Evolutionary conservation across 2,113 vertebrate species (phyloP).

Genomic region (Butorides virescens): DNA sequence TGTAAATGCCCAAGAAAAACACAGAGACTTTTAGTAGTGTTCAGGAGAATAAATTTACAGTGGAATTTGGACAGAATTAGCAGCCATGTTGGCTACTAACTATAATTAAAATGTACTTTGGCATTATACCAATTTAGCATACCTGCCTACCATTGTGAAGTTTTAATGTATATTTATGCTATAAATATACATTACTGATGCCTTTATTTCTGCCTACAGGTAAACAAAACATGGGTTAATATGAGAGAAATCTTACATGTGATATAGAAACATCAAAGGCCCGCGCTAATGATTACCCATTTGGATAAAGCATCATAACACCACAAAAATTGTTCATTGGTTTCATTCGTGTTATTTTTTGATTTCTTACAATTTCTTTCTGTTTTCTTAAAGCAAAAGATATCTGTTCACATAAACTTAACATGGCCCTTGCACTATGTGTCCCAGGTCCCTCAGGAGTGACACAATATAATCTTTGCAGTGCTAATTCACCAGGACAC

Average conservation of each 20-base stretch:
- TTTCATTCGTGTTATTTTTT: background rate
- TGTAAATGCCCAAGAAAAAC: background rate
- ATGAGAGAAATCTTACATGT: background rate
- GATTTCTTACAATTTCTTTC: background rate
- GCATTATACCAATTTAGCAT: background rate
- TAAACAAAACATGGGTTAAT: background rate
- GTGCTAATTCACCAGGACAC: background rate
- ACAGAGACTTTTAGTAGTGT: background rate
- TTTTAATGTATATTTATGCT: background rate
- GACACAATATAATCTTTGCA: background rate
- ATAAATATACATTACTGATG: background rate
- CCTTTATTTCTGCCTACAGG: background rate
- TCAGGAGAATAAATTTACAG: background rate
- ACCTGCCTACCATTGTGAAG: background rate
- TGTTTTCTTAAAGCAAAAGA: background rate
- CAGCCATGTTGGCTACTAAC: background rate
- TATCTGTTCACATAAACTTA: background rate
- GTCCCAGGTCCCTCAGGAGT: background rate
- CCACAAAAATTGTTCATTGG: background rate
- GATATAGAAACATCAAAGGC: background rate
- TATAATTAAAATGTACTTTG: background rate
- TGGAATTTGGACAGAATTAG: background rate
- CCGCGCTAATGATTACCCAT: background rate
- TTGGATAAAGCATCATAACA: background rate
- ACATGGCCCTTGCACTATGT: accelerated